Evolutionary conservation across 1,140 invertebrate genomes (phyloP), one percentile per base, ranked within the genome.

Genomic region (Parasteatoda tepidariorum): DNA sequence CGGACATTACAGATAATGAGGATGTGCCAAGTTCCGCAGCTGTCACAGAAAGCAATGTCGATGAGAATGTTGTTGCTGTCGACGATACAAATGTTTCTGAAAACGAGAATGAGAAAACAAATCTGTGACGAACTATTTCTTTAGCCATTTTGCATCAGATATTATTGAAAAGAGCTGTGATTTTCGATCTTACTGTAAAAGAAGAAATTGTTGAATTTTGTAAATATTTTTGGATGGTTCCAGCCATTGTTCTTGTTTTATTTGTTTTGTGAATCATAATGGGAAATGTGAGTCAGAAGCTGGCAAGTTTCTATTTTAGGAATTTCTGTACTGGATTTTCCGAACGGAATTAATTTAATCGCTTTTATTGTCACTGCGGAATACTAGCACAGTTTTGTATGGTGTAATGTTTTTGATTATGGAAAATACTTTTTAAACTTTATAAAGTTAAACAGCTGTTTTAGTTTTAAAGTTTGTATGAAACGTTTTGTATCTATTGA

Each of bases 101-200:
- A n/a, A 48, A 79, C 26, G 26, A 13, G 6, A 64, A 79, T 6
- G 34, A 79, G 26, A 79, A 79, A 41, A 79, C 76, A n/a, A 68
- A 79, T 41, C n/a, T 78, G 15, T 78, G 61, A 66, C 26, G 7
- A 34, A 18, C 6, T 55, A 6, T 11, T 26, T 26, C 2, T n/a
- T 11, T 68, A 4, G 18, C 1, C 38, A 48, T 18, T 18, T 13
- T 48, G 38, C 9, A 9, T 13, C 38, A 48, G 38, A 13, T 48
- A 18, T 18, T 48, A 18, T 48, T 4, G 18, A 18, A 18, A 4
- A 48, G 38, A 48, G 9, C 38, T 48, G 38, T 48, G 1, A 13
- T 18, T 48, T 48, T 48, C 38, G 4, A 48, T 13, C 9, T 48
- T 9, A 18, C 9, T 13, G 18, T 48, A 9, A 9, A 13, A 18